Base-by-base conservation (phyloP, 2,888 invertebrate genomes). In the Sarcophaga caerulescens region DNA sequence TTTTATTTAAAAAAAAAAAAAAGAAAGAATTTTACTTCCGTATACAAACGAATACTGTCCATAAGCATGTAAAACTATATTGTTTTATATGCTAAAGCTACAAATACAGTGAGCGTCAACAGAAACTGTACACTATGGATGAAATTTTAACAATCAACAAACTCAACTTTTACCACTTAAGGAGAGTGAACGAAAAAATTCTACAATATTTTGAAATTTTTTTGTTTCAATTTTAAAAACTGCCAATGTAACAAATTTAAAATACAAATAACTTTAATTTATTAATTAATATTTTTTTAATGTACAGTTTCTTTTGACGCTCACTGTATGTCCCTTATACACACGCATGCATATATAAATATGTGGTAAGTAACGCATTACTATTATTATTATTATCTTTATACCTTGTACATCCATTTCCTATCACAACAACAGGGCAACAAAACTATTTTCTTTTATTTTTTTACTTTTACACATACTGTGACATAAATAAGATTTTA, bases 401-500 rank as follows among this genome's bases (percentile, higher is more conserved):
- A 35, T 35, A 35, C 35, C 21, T 12, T 74, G 25, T 73, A 60
- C 62, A 60, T 76, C 21, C 65, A 59, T 47, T 82, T 76, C 76
- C 76, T 76, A 47, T 21, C 25, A 82, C 75, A 76, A 63, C 57
- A 73, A 65, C 57, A 57, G 57, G 11, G 2, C 52, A 52, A 4
- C 52, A 52, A 14, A 10, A 52, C 52, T 52, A 52, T 52, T 17
- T 52, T 14, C 52, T 35, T 35, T 35, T 35, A 35, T 35, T 35
- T 35, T 35, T 52, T 35, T 71, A 12, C 23, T 35, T 10, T 35
- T 35, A 35, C 35, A 23, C 5, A 68, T 77, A 73, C 81, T 84
- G 68, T 73, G 77, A 81, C 73, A 81, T 73, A 77, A 81, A 77
- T 60, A 77, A 81, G 73, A 78, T 85, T 81, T 75, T 78, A 75